Evolutionary conservation across 2,113 vertebrate species (phyloP).

Genomic region (Silurus glanis): DNA sequence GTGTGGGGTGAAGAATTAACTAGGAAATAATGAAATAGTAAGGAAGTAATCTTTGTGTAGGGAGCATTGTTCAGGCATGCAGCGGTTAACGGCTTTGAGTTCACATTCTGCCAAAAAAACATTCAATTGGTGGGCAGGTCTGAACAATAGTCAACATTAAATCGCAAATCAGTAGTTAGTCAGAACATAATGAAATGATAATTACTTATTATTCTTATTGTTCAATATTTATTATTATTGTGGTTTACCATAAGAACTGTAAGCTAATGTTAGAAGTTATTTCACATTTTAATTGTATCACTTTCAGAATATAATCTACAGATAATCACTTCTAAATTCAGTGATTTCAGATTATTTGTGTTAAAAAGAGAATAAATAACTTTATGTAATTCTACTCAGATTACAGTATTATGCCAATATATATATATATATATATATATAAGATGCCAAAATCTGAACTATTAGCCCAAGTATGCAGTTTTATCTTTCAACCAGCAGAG

Average conservation of each 20-base stretch:
- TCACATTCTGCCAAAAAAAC: too few species aligned
- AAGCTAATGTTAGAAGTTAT: neutral
- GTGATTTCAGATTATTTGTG: neutral
- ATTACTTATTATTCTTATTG: neutral
- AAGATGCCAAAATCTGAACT: neutral
- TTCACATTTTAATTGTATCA: neutral
- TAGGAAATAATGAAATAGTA: neutral
- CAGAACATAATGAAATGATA: neutral
- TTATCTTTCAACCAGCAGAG: constrained; percentile 30
- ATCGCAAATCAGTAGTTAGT: too few species aligned
- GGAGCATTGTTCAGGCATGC: neutral
- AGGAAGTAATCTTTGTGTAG: neutral
- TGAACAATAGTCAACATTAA: neutral
- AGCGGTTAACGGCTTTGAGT: neutral
- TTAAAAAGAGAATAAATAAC: neutral
- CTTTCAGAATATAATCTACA: neutral
- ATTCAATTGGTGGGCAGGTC: neutral
- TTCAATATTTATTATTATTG: neutral
- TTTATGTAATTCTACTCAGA: neutral
- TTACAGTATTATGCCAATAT: too few species aligned
- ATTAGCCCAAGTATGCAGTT: neutral
- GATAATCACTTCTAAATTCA: too few species aligned
- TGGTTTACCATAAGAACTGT: neutral
- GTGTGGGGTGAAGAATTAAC: neutral
- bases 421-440: too few species aligned